Evolutionary conservation across 1,140 invertebrate species (phyloP).

Genomic region (Zaprionus gabonicus): DNA sequence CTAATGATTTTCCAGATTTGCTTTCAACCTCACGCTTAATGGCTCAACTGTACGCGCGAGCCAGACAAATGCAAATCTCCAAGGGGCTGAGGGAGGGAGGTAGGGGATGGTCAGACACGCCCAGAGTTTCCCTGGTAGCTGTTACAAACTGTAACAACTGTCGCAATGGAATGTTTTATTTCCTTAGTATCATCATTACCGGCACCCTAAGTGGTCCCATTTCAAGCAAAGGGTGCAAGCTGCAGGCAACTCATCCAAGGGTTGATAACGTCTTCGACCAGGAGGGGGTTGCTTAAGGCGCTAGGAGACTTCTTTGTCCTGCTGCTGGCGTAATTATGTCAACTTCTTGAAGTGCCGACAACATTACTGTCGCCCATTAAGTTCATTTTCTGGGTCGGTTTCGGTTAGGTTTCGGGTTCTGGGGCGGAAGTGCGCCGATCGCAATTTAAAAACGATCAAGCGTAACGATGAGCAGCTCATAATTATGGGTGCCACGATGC

Average conservation of each 20-base stretch:
- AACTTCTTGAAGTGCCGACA: constrained; percentile 76
- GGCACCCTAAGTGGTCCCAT: constrained; percentile 20
- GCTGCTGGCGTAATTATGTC: constrained; percentile 78
- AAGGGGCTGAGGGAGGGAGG: background rate
- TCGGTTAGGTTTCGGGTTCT: constrained; percentile 9
- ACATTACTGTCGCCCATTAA: constrained; percentile 37
- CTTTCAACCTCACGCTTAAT: constrained; percentile 43
- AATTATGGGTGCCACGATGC: constrained; percentile 67
- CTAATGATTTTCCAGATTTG: constrained; percentile 75
- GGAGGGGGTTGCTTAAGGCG: background rate
- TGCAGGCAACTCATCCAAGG: constrained; percentile 34
- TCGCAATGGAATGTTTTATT: constrained; percentile 46
- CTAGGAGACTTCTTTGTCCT: background rate
- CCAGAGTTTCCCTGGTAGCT: constrained; percentile 62
- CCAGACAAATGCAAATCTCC: constrained; percentile 52
- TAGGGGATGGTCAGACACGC: constrained; percentile 33
- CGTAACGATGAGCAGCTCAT: constrained; percentile 67
- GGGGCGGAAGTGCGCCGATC: constrained; percentile 69
- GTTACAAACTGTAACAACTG: constrained; percentile 40
- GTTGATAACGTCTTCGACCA: constrained; percentile 26
- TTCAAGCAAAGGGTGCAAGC: constrained; percentile 37
- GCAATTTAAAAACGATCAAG: constrained; percentile 82
- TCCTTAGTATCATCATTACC: constrained; percentile 37
- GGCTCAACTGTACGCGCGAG: constrained; percentile 57
- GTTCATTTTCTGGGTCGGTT: constrained; percentile 24